These are phyloP conservation scores for Cydia pomonella DNA, from an alignment of 1,140 invertebrate species.

Conservation along the genomic window DNA sequence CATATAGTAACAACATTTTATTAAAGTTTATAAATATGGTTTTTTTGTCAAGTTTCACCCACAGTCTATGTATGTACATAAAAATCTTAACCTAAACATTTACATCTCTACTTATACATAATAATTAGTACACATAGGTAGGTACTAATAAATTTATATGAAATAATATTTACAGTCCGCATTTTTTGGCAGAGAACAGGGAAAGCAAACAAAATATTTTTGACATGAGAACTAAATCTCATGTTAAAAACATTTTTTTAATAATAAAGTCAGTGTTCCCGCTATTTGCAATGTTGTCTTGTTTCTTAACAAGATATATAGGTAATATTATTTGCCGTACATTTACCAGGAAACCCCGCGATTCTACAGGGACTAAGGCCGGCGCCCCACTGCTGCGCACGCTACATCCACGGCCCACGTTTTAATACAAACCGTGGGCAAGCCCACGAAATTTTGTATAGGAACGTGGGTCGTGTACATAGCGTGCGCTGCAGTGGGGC, in stretches of 20 bases:
- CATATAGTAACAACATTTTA: slow-evolving; percentile 24
- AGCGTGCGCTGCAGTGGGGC: no score
- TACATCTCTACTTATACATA: slow-evolving; percentile 19
- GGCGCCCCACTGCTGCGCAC: no score
- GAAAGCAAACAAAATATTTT: neutral
- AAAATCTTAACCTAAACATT: slow-evolving; percentile 31
- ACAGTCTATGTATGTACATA: slow-evolving; percentile 31
- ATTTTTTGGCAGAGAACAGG: neutral
- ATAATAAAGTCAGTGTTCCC: neutral
- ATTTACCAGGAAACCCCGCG: neutral
- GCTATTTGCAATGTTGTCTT: neutral
- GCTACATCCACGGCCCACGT: no score
- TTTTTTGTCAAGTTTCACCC: slow-evolving; percentile 19
- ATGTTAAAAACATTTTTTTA: neutral
- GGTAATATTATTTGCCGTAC: neutral
- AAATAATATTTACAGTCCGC: slow-evolving; percentile 3
- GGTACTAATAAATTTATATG: slow-evolving; percentile 17
- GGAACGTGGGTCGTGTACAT: no score
- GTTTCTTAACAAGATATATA: neutral
- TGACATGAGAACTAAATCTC: neutral
- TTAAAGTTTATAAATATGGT: slow-evolving; percentile 24
- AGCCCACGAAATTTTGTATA: no score
- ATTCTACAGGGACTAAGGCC: no score
- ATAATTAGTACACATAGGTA: slow-evolving; percentile 7
- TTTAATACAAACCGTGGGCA: no score